Evolutionary conservation across 2,113 vertebrate species (phyloP), one percentile per base, ranked within the genome.

Genomic region (Egretta garzetta): DNA sequence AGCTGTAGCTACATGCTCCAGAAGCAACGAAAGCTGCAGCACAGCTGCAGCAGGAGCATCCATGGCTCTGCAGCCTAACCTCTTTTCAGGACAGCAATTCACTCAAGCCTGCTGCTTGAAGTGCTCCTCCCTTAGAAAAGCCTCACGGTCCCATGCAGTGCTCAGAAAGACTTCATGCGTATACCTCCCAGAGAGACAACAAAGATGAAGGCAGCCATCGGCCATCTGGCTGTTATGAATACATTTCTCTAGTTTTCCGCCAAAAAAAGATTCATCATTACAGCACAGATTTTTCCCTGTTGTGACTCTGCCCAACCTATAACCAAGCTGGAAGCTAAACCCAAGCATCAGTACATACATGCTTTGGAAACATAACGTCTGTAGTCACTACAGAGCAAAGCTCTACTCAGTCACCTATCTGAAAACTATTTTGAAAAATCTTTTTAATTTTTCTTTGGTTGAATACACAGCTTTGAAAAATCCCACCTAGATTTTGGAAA

Each of bases 61-160:
- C 43, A n/a, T 4, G 22, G 13, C 30, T 20, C 53, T 14, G 23
- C 10, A 71, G 47, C 2, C 0, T 9, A 59, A 71, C 3, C 28
- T 41, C 23, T 47, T n/a, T 26, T 8, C 33, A 59, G 39, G 6
- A 18, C 35, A 79, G 50, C 35, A 67, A 37, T 8, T 17, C 18
- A 10, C n/a, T 24, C 47, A n/a, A 12, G 39, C 43, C 49, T 11
- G 12, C 58, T 43, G 33, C 62, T 74, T 19, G 3, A 49, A 3
- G 5, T 6, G 22, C 39, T 66, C 11, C 37, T 37, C 37, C 45
- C 21, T 45, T 18, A 15, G 1, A 62, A 60, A 71, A 53, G 41
- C 14, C 11, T 75, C 43, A 23, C 2, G 1, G 50, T 18, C 19
- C 18, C 26, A n/a, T 10, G 24, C 14, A 43, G 13, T 0, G 11